Evolutionary conservation across 2,797 vertebrate species (phyloP).

Genomic region (Myotis daubentonii): DNA sequence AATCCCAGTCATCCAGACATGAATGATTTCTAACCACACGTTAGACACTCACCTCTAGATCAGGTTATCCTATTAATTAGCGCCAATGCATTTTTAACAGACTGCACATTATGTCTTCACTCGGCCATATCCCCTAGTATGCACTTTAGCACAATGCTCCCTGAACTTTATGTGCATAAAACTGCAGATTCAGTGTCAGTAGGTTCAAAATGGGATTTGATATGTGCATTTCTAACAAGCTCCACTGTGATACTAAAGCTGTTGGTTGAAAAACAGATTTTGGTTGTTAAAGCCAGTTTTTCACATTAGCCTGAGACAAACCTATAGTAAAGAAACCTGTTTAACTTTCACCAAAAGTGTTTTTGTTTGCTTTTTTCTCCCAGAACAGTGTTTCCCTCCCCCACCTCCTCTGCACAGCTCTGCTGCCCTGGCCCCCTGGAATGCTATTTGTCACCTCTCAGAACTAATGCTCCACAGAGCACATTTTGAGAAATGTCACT

Average conservation of each 20-base stretch:
- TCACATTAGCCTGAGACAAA: background rate
- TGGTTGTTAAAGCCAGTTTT: background rate
- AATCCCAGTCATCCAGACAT: background rate
- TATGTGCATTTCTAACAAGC: background rate
- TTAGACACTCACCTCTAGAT: background rate
- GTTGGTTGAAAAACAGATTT: background rate
- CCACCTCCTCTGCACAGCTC: background rate
- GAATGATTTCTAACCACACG: background rate
- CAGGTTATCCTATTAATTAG: background rate
- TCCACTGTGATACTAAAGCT: background rate
- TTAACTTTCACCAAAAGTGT: background rate
- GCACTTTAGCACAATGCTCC: background rate
- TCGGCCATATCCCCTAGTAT: background rate
- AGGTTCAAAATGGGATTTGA: background rate
- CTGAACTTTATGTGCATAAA: background rate
- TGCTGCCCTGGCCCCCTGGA: background rate
- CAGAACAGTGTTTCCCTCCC: background rate
- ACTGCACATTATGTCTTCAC: background rate
- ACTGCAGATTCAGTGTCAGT: background rate
- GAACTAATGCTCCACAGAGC: background rate
- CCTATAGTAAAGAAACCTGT: background rate
- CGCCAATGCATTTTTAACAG: background rate
- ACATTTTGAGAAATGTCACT: background rate
- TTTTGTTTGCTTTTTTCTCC: background rate
- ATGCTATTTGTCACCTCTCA: background rate